Evolutionary conservation across 1,140 invertebrate genomes (phyloP).

Genomic region (Drosophila mauritiana): DNA sequence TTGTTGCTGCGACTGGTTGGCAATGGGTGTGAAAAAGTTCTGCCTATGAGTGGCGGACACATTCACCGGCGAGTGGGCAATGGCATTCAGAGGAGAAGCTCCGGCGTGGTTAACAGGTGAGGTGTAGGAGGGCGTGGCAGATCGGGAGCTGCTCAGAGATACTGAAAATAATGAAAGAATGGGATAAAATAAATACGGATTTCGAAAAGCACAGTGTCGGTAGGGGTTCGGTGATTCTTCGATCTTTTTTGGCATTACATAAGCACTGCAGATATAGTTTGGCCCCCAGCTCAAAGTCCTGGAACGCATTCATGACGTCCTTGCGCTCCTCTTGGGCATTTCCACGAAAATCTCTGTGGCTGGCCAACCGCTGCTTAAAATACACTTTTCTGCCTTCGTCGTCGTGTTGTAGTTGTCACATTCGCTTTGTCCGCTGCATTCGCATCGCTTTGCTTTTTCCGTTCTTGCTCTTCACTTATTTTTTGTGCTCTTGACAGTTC

Average conservation of each 20-base stretch:
- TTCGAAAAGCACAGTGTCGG: not conserved
- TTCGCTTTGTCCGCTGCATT: conserved; percentile 78
- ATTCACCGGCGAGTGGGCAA: conserved; percentile 89
- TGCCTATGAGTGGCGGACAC: conserved; percentile 87
- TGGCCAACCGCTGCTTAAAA: conserved; percentile 21
- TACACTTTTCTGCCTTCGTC: conserved; percentile 59
- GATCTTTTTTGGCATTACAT: conserved; percentile 60
- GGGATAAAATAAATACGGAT: conserved; percentile 3
- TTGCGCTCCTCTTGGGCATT: conserved; percentile 34
- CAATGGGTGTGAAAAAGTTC: conserved; percentile 95
- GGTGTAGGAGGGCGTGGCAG: conserved; percentile 94
- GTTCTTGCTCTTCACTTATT: conserved; percentile 57
- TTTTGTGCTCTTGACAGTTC: conserved; percentile 72
- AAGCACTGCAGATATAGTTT: conserved; percentile 84
- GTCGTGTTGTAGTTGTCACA: conserved; percentile 60
- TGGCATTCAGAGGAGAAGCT: conserved; percentile 87
- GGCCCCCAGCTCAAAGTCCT: conserved; percentile 79
- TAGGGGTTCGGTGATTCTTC: not conserved
- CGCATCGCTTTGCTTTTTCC: conserved; percentile 75
- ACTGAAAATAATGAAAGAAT: conserved; percentile 86
- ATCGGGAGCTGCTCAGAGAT: conserved; percentile 95
- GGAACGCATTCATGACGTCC: conserved; percentile 77
- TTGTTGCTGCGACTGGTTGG: conserved; percentile 85
- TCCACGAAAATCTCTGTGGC: conserved; percentile 37
- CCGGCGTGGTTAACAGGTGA: conserved; percentile 89